phyloP scores from a whole-genome alignment of 2,113 vertebrate species.

The Chionis minor region DNA sequence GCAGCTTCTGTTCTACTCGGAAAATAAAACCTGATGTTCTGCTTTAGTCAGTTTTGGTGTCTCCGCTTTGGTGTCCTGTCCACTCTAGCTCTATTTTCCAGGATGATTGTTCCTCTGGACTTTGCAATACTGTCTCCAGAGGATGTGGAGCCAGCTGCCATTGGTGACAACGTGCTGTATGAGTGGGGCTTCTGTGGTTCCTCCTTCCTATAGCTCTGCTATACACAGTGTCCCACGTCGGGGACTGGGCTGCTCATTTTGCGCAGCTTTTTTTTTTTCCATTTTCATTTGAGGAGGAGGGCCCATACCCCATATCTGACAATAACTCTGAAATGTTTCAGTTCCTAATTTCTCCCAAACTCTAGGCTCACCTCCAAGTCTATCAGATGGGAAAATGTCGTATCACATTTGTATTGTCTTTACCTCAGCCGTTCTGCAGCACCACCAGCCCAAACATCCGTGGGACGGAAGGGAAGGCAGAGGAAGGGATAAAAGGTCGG shows the following conservation, averaged over 20 bases:
- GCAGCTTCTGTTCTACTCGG: not conserved
- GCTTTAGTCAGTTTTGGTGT: not conserved
- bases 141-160: rapidly evolving
- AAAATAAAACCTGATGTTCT: not conserved
- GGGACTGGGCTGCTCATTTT: not conserved
- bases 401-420: constrained; percentile 14
- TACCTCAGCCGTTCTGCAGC: not conserved
- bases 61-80: not conserved
- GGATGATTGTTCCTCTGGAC: not conserved
- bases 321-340: not conserved
- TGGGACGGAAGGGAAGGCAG: not conserved
- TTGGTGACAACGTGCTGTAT: rapidly evolving
- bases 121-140: not conserved
- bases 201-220: not conserved
- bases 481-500: not conserved
- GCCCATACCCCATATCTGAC: not conserved
- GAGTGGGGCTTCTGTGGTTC: not conserved
- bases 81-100: not conserved
- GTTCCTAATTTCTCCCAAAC: not conserved
- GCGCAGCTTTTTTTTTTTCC: not conserved
- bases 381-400: not conserved
- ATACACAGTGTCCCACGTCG: rapidly evolving
- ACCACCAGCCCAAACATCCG: constrained; percentile 9
- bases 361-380: not conserved
- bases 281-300: not conserved